Evolutionary conservation across 2,797 vertebrate genomes (phyloP).

Genomic region (Macroramphosus scolopax): DNA sequence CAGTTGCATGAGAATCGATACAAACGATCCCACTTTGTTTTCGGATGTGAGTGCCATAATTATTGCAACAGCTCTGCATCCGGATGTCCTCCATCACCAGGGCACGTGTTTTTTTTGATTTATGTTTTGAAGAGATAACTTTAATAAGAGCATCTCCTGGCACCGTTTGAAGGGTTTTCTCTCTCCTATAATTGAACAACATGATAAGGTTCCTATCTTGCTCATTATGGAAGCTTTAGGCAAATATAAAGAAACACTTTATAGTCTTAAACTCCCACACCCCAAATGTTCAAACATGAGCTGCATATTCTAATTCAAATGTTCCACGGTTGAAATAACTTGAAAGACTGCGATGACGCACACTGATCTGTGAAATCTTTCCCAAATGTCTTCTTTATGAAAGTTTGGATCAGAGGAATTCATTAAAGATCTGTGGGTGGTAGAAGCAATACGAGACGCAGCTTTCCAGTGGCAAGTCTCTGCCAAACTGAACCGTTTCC

Average conservation of each 20-base stretch:
- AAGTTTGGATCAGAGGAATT: conserved; percentile 76
- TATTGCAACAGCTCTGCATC: conserved; percentile 49
- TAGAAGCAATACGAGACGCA: conserved; percentile 41
- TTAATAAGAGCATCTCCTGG: conserved; percentile 61
- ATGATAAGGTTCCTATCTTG: conserved; percentile 63
- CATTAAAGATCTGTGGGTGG: conserved; percentile 73
- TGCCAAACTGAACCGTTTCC: conserved; percentile 64
- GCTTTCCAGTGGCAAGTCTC: conserved; percentile 36
- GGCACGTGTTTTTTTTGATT: conserved; percentile 38
- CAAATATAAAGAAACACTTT: conserved; percentile 64
- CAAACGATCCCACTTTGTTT: conserved; percentile 17
- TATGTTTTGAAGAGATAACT: conserved; percentile 73
- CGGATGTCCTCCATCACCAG: conserved; percentile 52
- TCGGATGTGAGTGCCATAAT: conserved; percentile 32
- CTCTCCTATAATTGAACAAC: conserved; percentile 43
- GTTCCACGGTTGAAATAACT: conserved; percentile 62
- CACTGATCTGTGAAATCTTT: conserved; percentile 62
- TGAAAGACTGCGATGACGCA: conserved; percentile 70
- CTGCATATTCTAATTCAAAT: conserved; percentile 56
- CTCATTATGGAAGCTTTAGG: conserved; percentile 75
- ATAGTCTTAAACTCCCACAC: conserved; percentile 74
- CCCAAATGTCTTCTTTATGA: conserved; percentile 67
- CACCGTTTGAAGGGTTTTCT: conserved; percentile 56
- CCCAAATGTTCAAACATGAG: conserved; percentile 43
- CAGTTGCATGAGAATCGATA: conserved; percentile 20